Percentiles rank a stretch among this genome's conserved stretches.
Conservation (phyloP, 1,140 invertebrate genomes). For the Linepithema humile region DNA sequence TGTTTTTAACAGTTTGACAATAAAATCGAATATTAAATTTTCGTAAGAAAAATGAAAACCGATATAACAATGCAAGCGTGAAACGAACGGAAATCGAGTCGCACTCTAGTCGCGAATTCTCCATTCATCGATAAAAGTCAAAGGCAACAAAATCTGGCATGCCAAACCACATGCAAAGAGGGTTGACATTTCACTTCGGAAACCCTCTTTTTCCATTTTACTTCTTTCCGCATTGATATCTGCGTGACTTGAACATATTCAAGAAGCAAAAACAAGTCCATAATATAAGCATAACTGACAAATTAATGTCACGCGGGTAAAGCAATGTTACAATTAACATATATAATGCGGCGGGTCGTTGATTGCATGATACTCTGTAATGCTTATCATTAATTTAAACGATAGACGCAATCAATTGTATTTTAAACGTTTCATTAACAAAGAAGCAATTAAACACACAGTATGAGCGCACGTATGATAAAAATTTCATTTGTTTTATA, state of each 20-base stretch:
- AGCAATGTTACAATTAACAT: not conserved
- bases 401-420: too few relatives aligned
- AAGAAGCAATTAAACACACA: too few relatives aligned
- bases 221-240: not conserved
- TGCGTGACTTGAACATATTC: not conserved
- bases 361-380: too few relatives aligned
- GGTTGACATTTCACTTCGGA: not conserved
- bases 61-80: not conserved
- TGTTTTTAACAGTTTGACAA: not conserved
- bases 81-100: too few relatives aligned
- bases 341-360: not conserved
- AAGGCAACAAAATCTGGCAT: not conserved
- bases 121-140: not conserved
- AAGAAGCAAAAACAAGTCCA: too few relatives aligned
- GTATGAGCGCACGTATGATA: too few relatives aligned
- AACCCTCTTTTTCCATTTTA: not conserved
- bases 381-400: too few relatives aligned
- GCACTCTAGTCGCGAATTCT: not conserved
- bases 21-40: not conserved
- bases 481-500: too few relatives aligned
- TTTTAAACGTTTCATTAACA: too few relatives aligned
- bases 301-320: not conserved
- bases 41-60: not conserved
- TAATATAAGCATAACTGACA: too few relatives aligned
- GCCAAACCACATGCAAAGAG: not conserved